Evolutionary conservation across 37 sponge, comb jelly and placozoan species (phyloP).

Genomic region (Cladorhizidae sp.): DNA sequence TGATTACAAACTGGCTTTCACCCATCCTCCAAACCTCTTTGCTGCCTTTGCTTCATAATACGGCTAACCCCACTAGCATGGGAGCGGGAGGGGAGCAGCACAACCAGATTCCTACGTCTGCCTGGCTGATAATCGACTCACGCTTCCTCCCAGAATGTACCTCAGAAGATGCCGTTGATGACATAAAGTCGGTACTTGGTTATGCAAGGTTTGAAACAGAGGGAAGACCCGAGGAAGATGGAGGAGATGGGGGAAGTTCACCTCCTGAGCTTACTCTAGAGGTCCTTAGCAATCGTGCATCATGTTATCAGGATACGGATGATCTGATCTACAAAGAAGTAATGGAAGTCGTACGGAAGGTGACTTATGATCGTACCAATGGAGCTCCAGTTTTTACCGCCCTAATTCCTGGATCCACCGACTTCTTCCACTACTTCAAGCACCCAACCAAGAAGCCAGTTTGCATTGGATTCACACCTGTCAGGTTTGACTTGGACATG

Average conservation of each 20-base stretch:
- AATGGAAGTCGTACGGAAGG: slow-evolving; percentile 30
- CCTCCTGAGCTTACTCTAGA: slow-evolving; percentile 60
- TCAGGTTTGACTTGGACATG: slow-evolving; percentile 52
- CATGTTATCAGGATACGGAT: slow-evolving; percentile 51
- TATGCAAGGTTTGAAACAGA: slow-evolving; percentile 4
- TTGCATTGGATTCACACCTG: slow-evolving; percentile 77
- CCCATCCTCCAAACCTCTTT: slow-evolving; percentile 45
- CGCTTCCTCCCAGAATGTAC: slow-evolving; percentile 79
- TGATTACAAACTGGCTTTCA: slow-evolving; percentile 29
- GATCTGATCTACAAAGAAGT: slow-evolving; percentile 25
- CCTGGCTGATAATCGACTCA: slow-evolving; percentile 61
- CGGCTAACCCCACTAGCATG: slow-evolving; percentile 70
- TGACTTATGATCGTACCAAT: slow-evolving; percentile 26
- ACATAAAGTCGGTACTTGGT: slow-evolving; percentile 65
- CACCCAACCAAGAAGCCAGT: slow-evolving; percentile 66
- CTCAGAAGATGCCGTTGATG: slow-evolving; percentile 52
- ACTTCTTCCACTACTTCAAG: slow-evolving; percentile 41
- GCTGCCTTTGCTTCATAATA: slow-evolving; percentile 71
- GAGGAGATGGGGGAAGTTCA: slow-evolving; percentile 14
- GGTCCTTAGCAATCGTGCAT: slow-evolving; percentile 3
- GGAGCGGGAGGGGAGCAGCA: slow-evolving; percentile 53
- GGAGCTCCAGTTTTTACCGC: slow-evolving; percentile 56
- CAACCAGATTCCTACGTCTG: slow-evolving; percentile 81
- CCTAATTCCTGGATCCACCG: slow-evolving; percentile 71
- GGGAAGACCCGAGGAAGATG: background rate